Base-by-base conservation (phyloP, 1,140 invertebrate genomes). In the Thereuonema tuberculata region DNA sequence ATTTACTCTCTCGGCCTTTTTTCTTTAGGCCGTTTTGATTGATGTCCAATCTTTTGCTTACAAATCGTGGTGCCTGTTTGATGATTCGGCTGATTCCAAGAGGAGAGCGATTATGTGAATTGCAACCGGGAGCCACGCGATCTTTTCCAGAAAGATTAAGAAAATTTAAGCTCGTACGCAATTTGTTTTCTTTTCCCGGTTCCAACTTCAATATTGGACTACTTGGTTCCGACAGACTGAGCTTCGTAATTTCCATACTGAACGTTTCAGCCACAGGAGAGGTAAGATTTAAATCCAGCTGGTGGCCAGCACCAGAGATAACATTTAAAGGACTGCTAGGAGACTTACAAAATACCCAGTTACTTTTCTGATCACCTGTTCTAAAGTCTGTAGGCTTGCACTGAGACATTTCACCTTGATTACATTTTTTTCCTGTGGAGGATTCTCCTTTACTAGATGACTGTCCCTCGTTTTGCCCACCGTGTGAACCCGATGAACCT, bases 1-100 rank as follows among this genome's bases (percentile, higher is more conserved):
- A 27, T 23, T n/a, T 14, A 2, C 17, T 37, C 14, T 27, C 46
- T 14, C 21, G 12, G 58, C 21, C 47, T 25, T 28, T 54, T 27
- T 59, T 27, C 25, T 52, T 59, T 2, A 54, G 3, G 17, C 43
- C 58, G 28, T 53, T 59, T 25, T 50, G 37, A 52, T 59, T 59
- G 47, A 50, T 50, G 24, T 53, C 58, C 14, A 59, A 14, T 2
- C 46, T 12, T 14, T 52, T 59, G 46, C 25, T 61, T 20, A 29
- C 60, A 21, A 48, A 27, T 26, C 15, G 26, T 53, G 56, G 31
- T 29, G 28, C 53, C 23, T 29, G 53, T 55, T 55, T 55, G 5
- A 55, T 5, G 27, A 55, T 55, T 3, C 53, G 53, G 53, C 53
- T 25, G 9, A 55, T 26, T 3, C 53, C 53, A 3, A 55, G 53